A percentile compares a stretch with the other conserved stretches of the same genome.
These are phyloP conservation scores for Hypsopygia costalis DNA, from an alignment of 2,888 invertebrate species.

Conservation along the genomic window DNA sequence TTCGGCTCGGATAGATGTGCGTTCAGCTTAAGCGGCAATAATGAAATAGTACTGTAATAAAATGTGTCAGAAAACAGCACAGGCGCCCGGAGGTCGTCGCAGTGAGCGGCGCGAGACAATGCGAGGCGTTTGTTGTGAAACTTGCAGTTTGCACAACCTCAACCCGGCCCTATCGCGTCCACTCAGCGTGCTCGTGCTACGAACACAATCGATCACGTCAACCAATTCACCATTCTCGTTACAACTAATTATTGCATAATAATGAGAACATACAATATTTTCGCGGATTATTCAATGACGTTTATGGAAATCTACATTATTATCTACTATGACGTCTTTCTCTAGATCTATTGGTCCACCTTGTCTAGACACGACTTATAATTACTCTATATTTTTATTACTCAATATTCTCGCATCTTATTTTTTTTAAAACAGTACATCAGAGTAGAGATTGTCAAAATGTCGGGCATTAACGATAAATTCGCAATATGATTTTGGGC, in stretches of 20 bases:
- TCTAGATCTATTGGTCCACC: too few relatives aligned
- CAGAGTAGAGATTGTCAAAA: too few relatives aligned
- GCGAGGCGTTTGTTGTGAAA: slow-evolving; percentile 74
- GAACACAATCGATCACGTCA: slow-evolving; percentile 1
- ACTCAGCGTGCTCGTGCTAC: slow-evolving; percentile 1
- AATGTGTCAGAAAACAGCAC: slow-evolving; percentile 54
- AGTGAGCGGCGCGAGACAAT: slow-evolving; percentile 78
- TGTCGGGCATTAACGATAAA: too few relatives aligned
- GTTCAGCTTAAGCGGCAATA: too few relatives aligned
- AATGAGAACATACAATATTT: background rate
- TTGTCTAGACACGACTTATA: too few relatives aligned
- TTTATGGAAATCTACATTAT: too few relatives aligned
- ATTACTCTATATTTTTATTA: too few relatives aligned
- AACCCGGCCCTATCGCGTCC: slow-evolving; percentile 38
- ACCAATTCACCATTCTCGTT: background rate
- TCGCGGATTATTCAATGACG: background rate
- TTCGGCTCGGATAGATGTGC: too few relatives aligned
- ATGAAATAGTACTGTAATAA: slow-evolving; percentile 25
- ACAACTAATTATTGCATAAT: background rate
- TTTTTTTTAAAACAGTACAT: too few relatives aligned
- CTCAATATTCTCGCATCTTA: too few relatives aligned
- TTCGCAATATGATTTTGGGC: too few relatives aligned
- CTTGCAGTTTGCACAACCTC: slow-evolving; percentile 67
- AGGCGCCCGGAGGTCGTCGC: slow-evolving; percentile 64
- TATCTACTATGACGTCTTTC: too few relatives aligned